Evolutionary conservation across 2,113 vertebrate genomes (phyloP), one percentile per base, ranked within the genome.

Genomic region (Aspidoscelis tigris): DNA sequence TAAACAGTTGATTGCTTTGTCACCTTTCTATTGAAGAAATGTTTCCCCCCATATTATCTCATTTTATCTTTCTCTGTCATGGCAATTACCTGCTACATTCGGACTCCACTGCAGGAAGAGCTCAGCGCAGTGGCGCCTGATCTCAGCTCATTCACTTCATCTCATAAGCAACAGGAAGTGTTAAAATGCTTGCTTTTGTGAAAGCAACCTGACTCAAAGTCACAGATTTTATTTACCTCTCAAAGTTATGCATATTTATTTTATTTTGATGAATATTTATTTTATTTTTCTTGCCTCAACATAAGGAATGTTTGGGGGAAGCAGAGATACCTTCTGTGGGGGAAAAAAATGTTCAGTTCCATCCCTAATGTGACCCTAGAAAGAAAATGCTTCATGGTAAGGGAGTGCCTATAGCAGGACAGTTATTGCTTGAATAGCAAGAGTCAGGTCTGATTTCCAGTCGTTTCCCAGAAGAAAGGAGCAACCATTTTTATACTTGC

Each of bases 61-160:
- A 39, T 82, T 85, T 91, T 7, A 44, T 84, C 12, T 71, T 83
- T 65, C 69, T 80, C 24, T 83, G 71, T 74, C 33, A 26, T 33
- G 24, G 10, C 65, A 81, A 2, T 79, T 69, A 26, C 12, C 55
- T 72, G 39, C n/a, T 24, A 26, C 76, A 69, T 78, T 77, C 58
- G 66, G 22, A 58, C 24, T 87, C 82, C 53, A 18, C 53, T 61
- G 18, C 39, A 80, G 47, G 66, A 3, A 76, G 0, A 0, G 0
- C 81, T 80, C 53, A 70, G 7, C 76, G 39, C 61, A 53, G 11
- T 18, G 69, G 5, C 14, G 43, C 3, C 3, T 68, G 77, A 11
- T 74, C 43, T 83, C 8, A 16, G 71, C 5, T 47, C 44, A 78
- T 80, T 77, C 41, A 75, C 78, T 81, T 3, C 11, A 53, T 79